A percentile compares a stretch with the other conserved stretches of the same genome.
These are phyloP conservation scores for Phodopus roborovskii DNA, from an alignment of 2,113 vertebrate genomes.

Conservation along the genomic window DNA sequence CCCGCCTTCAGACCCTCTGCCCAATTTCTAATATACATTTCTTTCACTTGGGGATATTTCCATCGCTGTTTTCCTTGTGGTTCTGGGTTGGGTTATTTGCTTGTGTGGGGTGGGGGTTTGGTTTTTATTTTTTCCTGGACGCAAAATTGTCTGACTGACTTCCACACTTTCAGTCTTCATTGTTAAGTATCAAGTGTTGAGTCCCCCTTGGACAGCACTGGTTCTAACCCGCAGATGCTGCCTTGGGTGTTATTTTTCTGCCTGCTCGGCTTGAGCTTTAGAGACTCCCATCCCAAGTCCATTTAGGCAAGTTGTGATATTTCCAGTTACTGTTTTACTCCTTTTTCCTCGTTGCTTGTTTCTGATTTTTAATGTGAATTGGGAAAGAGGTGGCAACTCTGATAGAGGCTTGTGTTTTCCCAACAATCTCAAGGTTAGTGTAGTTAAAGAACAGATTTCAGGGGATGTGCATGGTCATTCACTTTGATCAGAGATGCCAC, in stretches of 20 bases:
- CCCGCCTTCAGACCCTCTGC: neutral
- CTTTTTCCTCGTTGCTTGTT: neutral
- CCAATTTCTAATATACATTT: neutral
- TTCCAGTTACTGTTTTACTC: neutral
- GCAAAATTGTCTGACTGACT: neutral
- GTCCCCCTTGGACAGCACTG: neutral
- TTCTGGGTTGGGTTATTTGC: neutral
- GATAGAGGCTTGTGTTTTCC: slow-evolving; percentile 18
- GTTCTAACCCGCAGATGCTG: neutral
- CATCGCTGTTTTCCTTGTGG: neutral
- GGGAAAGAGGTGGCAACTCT: neutral
- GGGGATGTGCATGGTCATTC: neutral
- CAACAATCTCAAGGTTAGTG: neutral
- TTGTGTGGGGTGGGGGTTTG: neutral
- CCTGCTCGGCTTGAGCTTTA: neutral
- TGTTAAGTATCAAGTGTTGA: neutral
- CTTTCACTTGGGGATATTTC: neutral
- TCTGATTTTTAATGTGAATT: slow-evolving; percentile 11
- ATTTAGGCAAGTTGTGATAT: neutral
- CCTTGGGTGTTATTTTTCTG: neutral
- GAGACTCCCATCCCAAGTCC: neutral
- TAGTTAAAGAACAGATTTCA: neutral
- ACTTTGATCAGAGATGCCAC: neutral
- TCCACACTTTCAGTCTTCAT: neutral
- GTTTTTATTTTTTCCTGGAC: neutral